Percentiles rank a stretch among this genome's conserved stretches.
These are phyloP conservation scores for Philereme vetulata DNA, from an alignment of 2,888 invertebrate genomes.

Conservation along the genomic window DNA sequence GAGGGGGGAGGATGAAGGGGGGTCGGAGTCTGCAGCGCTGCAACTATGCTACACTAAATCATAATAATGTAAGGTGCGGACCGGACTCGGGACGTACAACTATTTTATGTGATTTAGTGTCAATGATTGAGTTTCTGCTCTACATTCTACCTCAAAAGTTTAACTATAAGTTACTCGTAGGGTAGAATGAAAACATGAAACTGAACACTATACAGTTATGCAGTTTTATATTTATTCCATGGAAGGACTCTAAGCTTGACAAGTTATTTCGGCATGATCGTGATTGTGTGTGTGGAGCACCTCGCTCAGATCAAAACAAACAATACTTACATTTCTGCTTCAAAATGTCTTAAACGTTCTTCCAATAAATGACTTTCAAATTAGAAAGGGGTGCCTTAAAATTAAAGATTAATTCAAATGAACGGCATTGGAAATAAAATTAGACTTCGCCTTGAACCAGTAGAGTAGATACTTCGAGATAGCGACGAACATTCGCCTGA, in stretches of 20 bases:
- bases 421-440: constrained; percentile 27
- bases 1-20: constrained; percentile 5
- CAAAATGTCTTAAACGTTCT: neutral
- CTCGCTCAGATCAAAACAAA: neutral
- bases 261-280: no score
- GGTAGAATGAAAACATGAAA: neutral
- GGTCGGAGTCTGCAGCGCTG: constrained; percentile 64
- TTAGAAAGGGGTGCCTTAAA: neutral
- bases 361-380: neutral
- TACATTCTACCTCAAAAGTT: constrained; percentile 3
- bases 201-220: neutral
- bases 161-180: neutral
- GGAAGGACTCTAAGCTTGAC: no score
- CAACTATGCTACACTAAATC: constrained; percentile 77
- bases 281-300: neutral
- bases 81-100: constrained; percentile 47
- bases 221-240: no score
- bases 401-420: constrained; percentile 10
- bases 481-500: constrained; percentile 33
- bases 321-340: neutral
- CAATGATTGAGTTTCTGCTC: constrained; percentile 36
- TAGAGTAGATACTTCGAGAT: constrained; percentile 21
- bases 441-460: constrained; percentile 26
- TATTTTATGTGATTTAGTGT: constrained; percentile 35
- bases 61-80: constrained; percentile 77